Conservation (phyloP, 2,888 invertebrate genomes). For the Tortricodes alternella region DNA sequence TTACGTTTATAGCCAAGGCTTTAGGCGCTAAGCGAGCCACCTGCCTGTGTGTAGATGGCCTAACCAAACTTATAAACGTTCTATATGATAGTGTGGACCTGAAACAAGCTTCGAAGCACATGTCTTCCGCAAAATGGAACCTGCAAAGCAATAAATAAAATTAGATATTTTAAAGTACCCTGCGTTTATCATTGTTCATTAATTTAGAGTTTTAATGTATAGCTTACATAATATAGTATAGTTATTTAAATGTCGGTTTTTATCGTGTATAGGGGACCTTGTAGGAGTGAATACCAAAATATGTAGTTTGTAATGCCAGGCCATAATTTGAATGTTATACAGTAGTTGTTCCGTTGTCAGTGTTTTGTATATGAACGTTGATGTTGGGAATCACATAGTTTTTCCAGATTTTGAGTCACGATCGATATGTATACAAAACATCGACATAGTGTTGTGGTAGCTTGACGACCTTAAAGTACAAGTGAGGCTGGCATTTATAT, state of each 20-base stretch:
- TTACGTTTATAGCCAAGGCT: no score
- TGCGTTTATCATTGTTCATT: constrained; percentile 43
- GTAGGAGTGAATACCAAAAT: constrained; percentile 41
- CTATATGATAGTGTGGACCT: constrained; percentile 13
- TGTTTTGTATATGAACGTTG: not conserved
- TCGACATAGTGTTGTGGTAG: constrained; percentile 2
- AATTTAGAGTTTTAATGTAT: constrained; percentile 52
- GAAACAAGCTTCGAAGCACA: constrained; percentile 38
- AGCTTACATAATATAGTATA: constrained; percentile 44
- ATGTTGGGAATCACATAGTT: no score
- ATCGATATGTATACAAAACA: not conserved
- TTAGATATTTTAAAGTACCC: constrained; percentile 46
- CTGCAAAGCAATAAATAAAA: constrained; percentile 66
- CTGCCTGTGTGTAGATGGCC: no score
- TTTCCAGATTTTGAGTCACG: no score
- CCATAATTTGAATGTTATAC: constrained; percentile 18
- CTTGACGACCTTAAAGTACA: constrained; percentile 58
- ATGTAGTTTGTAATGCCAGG: constrained; percentile 27
- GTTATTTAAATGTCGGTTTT: constrained; percentile 34
- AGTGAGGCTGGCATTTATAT: constrained; percentile 42
- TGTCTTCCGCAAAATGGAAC: constrained; percentile 69
- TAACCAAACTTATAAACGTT: not conserved
- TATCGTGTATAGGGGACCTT: constrained; percentile 51
- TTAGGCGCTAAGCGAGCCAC: no score
- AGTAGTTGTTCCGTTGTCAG: constrained; percentile 7